Evolutionary conservation across 2,797 vertebrate genomes (phyloP), one percentile per base, ranked within the genome.

Genomic region (Chelon labrosus): DNA sequence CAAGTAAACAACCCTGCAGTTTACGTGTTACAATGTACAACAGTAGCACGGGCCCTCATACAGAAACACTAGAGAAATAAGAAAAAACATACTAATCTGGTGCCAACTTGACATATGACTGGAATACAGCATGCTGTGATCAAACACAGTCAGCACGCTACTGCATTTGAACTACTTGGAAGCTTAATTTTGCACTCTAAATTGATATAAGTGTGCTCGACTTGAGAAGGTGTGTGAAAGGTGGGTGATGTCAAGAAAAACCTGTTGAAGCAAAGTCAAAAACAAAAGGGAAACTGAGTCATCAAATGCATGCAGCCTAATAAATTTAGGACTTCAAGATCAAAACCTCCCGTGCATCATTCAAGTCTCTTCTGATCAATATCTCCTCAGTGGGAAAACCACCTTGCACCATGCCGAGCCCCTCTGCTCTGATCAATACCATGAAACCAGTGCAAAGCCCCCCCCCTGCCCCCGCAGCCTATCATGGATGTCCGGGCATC

Each of bases 351-450:
- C 2, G 67, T 62, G 71, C 46, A 73, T 63, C 61, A 38, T 49
- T 65, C 22, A 55, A 46, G 38, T 54, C 52, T 67, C 46, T 20
- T 54, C 55, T 52, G 75, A 86, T 89, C 78, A 31, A 83, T 88
- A 64, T 73, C 31, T 79, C 53, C 76, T 73, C 76, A 8, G 16
- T 52, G 54, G 75, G 44, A 79, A 80, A 80, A 55, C 77, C 80
- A 67, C 56, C 68, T 75, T 50, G 74, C 73, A 47, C 55, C 20
- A 12, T 53, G 64, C 83, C 79, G 68, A 65, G 69, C 58, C 69
- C 68, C 57, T 69, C 73, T 73, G 82, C 79, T 83, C 72, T 65
- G 60, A 86, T 90, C 85, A 65, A 89, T 83, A 87, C 67, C 61
- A 58, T 51, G 3, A 85, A 80, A 79, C 75, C 52, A 80, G 70